Percentiles rank a stretch among this genome's conserved stretches.
These are phyloP conservation scores for Tragelaphus scriptus DNA, from an alignment of 2,113 vertebrate species.

Conservation along the genomic window DNA sequence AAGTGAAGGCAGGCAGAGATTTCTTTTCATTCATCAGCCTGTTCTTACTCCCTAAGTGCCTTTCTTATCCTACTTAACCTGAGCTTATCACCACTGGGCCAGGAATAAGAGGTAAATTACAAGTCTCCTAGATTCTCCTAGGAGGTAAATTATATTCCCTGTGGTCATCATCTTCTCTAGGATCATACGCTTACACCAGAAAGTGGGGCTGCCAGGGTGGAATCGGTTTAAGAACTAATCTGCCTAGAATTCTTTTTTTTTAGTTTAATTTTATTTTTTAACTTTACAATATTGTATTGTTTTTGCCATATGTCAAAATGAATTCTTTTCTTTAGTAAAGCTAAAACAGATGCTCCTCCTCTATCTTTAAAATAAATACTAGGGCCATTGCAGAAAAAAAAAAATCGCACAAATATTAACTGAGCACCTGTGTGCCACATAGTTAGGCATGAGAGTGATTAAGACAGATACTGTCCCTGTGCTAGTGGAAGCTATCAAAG, in stretches of 20 bases:
- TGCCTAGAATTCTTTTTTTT: neutral
- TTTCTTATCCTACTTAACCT: neutral
- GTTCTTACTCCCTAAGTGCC: neutral
- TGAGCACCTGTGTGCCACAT: neutral
- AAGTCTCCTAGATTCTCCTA: neutral
- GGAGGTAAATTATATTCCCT: neutral
- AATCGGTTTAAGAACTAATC: neutral
- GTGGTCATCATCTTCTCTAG: neutral
- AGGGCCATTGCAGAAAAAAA: neutral
- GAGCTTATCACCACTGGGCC: neutral
- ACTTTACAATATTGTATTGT: too few species aligned
- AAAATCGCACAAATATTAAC: neutral
- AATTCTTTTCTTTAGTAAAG: neutral
- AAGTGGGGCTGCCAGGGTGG: neutral
- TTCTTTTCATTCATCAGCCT: neutral
- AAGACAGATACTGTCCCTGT: neutral
- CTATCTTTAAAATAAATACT: constrained; percentile 12
- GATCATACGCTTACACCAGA: neutral
- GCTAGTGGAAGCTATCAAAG: neutral
- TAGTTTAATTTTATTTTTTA: too few species aligned
- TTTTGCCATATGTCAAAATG: too few species aligned
- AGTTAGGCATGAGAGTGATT: neutral
- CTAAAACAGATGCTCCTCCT: neutral
- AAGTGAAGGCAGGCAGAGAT: neutral
- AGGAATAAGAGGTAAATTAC: neutral